Evolutionary conservation across 2,888 invertebrate species (phyloP).

Genomic region (Papilio elwesi): DNA sequence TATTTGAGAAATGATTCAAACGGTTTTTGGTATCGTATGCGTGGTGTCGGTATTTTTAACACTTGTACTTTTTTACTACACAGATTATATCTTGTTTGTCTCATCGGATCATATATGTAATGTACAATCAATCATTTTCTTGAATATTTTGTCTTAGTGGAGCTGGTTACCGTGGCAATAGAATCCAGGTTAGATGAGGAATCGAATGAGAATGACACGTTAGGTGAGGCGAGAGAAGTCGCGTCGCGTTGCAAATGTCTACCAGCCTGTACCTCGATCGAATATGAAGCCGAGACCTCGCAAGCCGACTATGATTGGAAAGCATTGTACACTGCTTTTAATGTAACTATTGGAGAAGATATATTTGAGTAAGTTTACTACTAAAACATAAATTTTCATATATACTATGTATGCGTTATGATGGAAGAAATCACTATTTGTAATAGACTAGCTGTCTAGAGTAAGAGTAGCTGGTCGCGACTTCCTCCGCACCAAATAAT

Average conservation of each 20-base stretch:
- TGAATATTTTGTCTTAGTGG: constrained; percentile 60
- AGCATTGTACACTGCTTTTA: constrained; percentile 82
- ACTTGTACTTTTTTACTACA: no score
- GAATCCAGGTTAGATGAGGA: constrained; percentile 66
- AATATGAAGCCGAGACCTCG: constrained; percentile 89
- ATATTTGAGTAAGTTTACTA: constrained; percentile 59
- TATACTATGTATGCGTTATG: no score
- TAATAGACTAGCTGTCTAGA: no score
- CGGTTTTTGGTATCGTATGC: no score
- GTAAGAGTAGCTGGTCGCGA: no score
- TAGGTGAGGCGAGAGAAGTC: constrained; percentile 62
- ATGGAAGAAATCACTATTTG: no score
- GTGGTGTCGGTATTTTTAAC: no score
- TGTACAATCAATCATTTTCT: no score
- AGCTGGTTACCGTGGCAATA: constrained; percentile 79
- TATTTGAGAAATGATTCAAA: no score
- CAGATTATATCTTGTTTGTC: no score
- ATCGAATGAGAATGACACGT: constrained; percentile 54
- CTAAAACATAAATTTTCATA: background rate
- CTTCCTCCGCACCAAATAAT: no score
- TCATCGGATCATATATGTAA: no score
- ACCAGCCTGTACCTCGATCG: constrained; percentile 87
- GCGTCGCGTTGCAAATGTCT: constrained; percentile 82
- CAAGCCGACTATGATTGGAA: constrained; percentile 88
- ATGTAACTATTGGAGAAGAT: constrained; percentile 62